phyloP scores from a whole-genome alignment of 1,140 invertebrate species.

The Drosophila micromelanica region DNA sequence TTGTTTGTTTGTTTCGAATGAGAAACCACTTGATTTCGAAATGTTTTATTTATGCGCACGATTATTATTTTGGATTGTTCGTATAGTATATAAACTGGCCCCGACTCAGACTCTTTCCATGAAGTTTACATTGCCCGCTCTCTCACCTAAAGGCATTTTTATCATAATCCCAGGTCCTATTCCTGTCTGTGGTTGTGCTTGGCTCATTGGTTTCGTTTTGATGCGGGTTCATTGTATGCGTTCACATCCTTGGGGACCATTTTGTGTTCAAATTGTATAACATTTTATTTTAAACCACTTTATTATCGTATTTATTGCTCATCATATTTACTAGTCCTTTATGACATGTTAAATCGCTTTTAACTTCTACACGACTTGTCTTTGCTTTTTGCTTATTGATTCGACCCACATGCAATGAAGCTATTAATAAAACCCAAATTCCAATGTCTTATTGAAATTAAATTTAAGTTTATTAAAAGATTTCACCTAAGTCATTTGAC shows the following conservation, averaged over 20 bases:
- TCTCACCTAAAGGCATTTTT: constrained; percentile 76
- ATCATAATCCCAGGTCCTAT: constrained; percentile 63
- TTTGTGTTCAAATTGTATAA: constrained; percentile 58
- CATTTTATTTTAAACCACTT: constrained; percentile 52
- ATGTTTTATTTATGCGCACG: constrained; percentile 80
- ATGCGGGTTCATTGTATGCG: constrained; percentile 71
- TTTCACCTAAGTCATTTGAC: not conserved
- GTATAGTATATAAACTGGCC: constrained; percentile 8
- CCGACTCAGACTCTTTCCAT: too few relatives aligned
- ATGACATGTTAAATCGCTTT: constrained; percentile 68
- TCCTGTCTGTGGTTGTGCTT: constrained; percentile 50
- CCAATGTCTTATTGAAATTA: constrained; percentile 16
- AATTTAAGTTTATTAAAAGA: constrained; percentile 22
- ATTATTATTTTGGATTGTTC: constrained; percentile 73
- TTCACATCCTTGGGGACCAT: constrained; percentile 43
- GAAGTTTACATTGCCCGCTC: constrained; percentile 38
- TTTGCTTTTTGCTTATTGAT: constrained; percentile 44
- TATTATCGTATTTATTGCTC: constrained; percentile 78
- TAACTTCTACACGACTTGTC: constrained; percentile 47
- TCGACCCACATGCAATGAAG: constrained; percentile 34
- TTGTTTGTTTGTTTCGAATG: constrained; percentile 69
- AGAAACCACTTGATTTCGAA: constrained; percentile 73
- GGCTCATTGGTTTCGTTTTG: constrained; percentile 66
- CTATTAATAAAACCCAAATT: not conserved
- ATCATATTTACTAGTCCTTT: constrained; percentile 71